A percentile compares a stretch with the other conserved stretches of the same genome.
These are phyloP conservation scores for Piprites chloris DNA, from an alignment of 2,113 vertebrate genomes.

Conservation along the genomic window DNA sequence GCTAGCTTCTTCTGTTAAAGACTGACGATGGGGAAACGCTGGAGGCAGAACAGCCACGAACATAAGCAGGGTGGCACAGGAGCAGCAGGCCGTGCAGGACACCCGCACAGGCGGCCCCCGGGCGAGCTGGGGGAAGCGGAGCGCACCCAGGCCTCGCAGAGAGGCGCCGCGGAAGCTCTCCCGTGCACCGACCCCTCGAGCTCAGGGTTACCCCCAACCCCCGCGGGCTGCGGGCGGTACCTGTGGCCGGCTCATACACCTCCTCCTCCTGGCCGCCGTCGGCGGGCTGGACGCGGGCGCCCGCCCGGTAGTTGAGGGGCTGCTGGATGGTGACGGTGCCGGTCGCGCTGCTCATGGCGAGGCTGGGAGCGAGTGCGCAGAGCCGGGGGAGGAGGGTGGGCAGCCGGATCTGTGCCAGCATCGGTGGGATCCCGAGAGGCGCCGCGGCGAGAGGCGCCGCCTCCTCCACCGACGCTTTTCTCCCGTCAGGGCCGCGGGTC, in stretches of 20 bases:
- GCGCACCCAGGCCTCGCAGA: neutral
- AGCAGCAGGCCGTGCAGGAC: neutral
- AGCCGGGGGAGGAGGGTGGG: neutral
- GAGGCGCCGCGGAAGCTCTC: neutral
- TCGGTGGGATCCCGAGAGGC: neutral
- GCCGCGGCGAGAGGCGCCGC: neutral
- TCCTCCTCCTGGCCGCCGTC: slow-evolving; percentile 74
- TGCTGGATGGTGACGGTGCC: slow-evolving; percentile 75
- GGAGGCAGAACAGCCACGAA: neutral
- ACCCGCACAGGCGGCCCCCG: accelerated
- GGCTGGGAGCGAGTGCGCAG: accelerated
- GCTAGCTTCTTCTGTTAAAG: accelerated
- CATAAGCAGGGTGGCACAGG: neutral
- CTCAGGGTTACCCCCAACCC: neutral
- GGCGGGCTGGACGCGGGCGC: slow-evolving; percentile 73
- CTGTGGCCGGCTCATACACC: slow-evolving; percentile 90
- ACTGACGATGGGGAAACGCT: accelerated
- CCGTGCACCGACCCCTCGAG: too few species aligned
- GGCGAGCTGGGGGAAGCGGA: neutral
- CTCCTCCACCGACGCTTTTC: neutral
- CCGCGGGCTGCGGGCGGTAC: slow-evolving; percentile 48
- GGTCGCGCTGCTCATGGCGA: slow-evolving; percentile 68
- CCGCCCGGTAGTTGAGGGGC: slow-evolving; percentile 86
- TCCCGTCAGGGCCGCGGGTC: neutral
- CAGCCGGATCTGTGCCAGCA: neutral